A percentile compares a stretch with the other conserved stretches of the same genome.
Evolutionary conservation across 2,113 vertebrate species (phyloP).

Genomic region (Oostethus manadensis): DNA sequence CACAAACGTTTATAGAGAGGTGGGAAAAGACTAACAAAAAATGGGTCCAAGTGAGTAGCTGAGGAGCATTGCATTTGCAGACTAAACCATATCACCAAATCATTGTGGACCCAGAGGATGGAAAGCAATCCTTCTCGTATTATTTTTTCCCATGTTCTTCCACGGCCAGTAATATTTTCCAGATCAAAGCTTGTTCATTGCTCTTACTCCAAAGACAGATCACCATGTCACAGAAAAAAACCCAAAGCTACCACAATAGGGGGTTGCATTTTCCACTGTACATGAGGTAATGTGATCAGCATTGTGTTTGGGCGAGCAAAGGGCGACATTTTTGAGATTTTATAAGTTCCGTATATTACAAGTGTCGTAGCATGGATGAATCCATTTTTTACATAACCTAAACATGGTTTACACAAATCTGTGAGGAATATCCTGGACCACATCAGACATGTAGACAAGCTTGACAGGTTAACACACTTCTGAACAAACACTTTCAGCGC

Average conservation of each 20-base stretch:
- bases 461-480: conserved; percentile 55
- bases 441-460: conserved; percentile 56
- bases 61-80: conserved; percentile 52
- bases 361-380: conserved; percentile 28
- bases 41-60: conserved; percentile 44
- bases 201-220: conserved; percentile 41
- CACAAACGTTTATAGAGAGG: conserved; percentile 26
- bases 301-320: conserved; percentile 6
- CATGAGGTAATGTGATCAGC: conserved; percentile 38
- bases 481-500: conserved; percentile 54
- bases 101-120: conserved; percentile 45
- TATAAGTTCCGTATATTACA: conserved; percentile 22
- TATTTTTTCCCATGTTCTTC: conserved; percentile 71
- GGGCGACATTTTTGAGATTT: conserved; percentile 14
- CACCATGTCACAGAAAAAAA: conserved; percentile 56
- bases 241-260: conserved; percentile 35
- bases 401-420: conserved; percentile 46
- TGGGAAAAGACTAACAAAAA: conserved; percentile 51
- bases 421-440: conserved; percentile 63
- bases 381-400: conserved; percentile 55
- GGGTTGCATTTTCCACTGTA: conserved; percentile 55
- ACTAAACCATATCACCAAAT: conserved; percentile 54
- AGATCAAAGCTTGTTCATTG: conserved; percentile 51
- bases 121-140: conserved; percentile 57
- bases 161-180: conserved; percentile 63